Conservation (phyloP, 2,113 vertebrate genomes). For the Sylvicapra grimmia region DNA sequence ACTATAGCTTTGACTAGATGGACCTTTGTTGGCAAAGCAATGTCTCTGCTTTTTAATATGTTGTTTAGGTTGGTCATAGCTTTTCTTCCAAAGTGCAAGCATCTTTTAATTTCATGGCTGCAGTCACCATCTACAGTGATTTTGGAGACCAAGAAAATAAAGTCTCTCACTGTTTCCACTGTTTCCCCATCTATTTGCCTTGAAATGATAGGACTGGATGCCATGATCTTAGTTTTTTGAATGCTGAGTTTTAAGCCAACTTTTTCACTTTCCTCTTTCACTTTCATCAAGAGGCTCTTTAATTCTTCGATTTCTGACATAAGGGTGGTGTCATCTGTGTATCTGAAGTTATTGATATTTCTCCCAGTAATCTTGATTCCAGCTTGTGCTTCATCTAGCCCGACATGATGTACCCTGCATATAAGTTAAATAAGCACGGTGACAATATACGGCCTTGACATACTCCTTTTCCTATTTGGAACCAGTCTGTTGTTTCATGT, state of each 20-base stretch:
- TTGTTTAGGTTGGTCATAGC: neutral
- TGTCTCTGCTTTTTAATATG: neutral
- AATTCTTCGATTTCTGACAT: neutral
- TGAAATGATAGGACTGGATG: neutral
- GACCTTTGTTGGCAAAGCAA: neutral
- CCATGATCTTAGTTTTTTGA: neutral
- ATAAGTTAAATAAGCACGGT: neutral
- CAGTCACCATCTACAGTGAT: neutral
- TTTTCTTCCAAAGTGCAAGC: neutral
- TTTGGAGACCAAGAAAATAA: neutral
- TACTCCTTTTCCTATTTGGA: neutral
- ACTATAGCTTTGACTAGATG: neutral
- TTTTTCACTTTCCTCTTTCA: neutral
- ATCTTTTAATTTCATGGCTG: neutral
- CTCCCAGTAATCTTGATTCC: neutral
- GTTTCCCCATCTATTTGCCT: neutral
- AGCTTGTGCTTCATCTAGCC: neutral
- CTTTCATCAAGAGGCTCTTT: neutral
- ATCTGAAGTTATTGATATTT: neutral
- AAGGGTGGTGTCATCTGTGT: neutral
- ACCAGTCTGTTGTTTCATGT: neutral
- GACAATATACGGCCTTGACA: neutral
- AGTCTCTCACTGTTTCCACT: neutral
- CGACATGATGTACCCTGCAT: neutral
- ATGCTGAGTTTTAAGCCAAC: neutral